phyloP scores from a whole-genome alignment of 2,113 vertebrate species.

The Spea bombifrons region DNA sequence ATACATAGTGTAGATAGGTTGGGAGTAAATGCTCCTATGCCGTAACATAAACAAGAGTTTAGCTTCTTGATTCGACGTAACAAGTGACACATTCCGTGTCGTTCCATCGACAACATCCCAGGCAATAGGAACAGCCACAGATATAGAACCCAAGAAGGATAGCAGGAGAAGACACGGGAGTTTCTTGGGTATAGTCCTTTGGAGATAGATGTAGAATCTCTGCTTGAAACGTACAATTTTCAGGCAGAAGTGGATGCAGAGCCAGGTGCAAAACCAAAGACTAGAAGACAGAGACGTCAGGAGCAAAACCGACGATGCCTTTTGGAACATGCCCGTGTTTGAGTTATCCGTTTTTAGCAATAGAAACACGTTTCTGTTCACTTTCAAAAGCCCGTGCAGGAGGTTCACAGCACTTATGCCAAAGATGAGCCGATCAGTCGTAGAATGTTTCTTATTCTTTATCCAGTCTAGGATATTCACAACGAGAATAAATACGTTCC shows the following conservation, averaged over 20 bases:
- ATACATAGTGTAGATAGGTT: background rate
- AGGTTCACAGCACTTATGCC: background rate
- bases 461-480: conserved; percentile 10
- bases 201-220: too few species aligned
- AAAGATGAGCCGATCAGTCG: background rate
- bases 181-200: background rate
- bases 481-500: conserved; percentile 3
- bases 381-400: background rate
- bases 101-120: too few species aligned
- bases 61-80: background rate
- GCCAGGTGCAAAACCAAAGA: background rate
- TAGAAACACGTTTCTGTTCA: background rate
- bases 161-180: background rate
- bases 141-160: background rate
- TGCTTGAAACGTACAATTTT: too few species aligned
- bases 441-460: background rate
- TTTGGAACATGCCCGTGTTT: too few species aligned
- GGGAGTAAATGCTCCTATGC: too few species aligned
- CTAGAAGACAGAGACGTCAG: background rate
- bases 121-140: background rate
- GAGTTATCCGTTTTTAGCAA: rapidly evolving
- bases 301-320: background rate
- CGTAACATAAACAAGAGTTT: background rate
- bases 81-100: too few species aligned
- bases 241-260: background rate